Conservation (phyloP, 2,797 vertebrate species). For the Coregonus sp. region DNA sequence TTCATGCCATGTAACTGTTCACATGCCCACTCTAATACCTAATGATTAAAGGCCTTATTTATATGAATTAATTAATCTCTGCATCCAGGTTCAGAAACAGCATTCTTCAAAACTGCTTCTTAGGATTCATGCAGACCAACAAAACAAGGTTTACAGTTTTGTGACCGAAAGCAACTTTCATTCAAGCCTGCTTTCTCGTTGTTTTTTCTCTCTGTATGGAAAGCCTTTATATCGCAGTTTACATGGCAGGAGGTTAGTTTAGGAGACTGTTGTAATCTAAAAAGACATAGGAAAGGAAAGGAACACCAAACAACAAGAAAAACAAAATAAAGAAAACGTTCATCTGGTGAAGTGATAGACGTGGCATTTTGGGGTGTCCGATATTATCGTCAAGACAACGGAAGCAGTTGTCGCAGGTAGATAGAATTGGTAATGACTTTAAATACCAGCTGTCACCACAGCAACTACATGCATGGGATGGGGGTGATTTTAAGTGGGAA, state of each 20-base stretch:
- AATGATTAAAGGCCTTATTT: neutral
- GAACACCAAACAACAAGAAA: neutral
- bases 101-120: neutral
- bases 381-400: neutral
- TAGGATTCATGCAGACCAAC: neutral
- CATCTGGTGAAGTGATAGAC: neutral
- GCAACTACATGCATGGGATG: neutral
- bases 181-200: neutral
- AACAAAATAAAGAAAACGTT: neutral
- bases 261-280: neutral
- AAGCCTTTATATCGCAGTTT: neutral
- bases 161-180: neutral
- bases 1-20: neutral
- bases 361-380: neutral
- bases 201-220: neutral
- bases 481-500: neutral
- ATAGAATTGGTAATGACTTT: slow-evolving; percentile 2
- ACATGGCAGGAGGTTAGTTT: neutral
- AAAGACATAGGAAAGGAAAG: neutral
- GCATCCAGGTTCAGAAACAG: neutral
- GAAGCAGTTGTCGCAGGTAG: neutral
- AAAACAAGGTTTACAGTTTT: neutral
- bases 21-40: neutral
- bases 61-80: neutral
- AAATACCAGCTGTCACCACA: slow-evolving; percentile 11